Percentiles rank a stretch among this genome's conserved stretches.
Evolutionary conservation across 2,888 invertebrate species (phyloP).

Genomic region (Lumbricus terrestris): DNA sequence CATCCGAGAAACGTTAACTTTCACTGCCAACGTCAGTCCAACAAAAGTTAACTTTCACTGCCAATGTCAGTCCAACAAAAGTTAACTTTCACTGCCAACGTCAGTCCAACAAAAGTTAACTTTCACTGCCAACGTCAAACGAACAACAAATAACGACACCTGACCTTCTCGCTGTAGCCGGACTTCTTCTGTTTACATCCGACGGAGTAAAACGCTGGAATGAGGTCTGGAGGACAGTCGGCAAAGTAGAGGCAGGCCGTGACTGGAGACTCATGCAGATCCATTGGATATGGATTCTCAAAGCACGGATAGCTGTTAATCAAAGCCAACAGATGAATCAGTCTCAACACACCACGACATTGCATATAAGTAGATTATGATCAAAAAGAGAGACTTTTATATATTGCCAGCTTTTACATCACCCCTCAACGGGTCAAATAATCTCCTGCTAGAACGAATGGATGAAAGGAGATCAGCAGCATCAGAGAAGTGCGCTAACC

Average conservation of each 20-base stretch:
- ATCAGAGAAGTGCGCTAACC: too few relatives aligned
- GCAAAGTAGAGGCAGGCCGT: slow-evolving; percentile 95
- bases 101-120: neutral
- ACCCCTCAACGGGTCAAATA: neutral
- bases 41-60: neutral
- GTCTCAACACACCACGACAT: neutral
- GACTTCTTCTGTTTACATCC: slow-evolving; percentile 63
- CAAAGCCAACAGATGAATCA: neutral
- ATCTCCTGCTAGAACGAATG: neutral
- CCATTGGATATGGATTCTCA: slow-evolving; percentile 99
- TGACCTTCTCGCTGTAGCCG: slow-evolving; percentile 58
- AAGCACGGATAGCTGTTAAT: slow-evolving; percentile 81
- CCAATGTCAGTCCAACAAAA: too few relatives aligned
- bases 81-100: too few relatives aligned
- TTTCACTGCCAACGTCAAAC: neutral
- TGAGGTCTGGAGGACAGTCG: slow-evolving; percentile 95
- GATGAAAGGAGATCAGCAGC: neutral
- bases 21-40: too few relatives aligned
- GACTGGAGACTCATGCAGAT: slow-evolving; percentile 96
- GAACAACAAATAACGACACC: neutral
- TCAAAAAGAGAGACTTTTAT: neutral
- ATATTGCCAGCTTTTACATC: neutral
- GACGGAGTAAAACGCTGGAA: slow-evolving; percentile 95
- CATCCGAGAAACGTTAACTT: neutral
- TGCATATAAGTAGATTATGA: neutral